Conservation (phyloP, 2,888 invertebrate genomes). For the Drosophila melanosoma region DNA sequence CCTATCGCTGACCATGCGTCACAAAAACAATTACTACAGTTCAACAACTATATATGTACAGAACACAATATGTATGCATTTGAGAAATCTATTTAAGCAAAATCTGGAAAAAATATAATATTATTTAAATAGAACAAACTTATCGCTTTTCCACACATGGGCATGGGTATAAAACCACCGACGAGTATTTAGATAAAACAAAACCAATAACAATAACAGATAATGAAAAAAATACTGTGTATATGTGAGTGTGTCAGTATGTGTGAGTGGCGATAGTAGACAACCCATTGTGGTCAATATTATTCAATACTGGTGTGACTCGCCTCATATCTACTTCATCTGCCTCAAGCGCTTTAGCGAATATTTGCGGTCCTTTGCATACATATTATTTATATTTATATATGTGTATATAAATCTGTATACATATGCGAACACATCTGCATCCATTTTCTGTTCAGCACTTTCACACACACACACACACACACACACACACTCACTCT, state of each 20-base stretch:
- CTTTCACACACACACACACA: background rate
- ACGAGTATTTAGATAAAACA: constrained; percentile 73
- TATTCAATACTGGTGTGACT: constrained; percentile 61
- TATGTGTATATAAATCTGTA: background rate
- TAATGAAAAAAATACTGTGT: constrained; percentile 45
- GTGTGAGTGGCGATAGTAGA: constrained; percentile 22
- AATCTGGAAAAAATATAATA: constrained; percentile 36
- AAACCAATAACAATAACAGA: constrained; percentile 62
- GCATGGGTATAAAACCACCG: constrained; percentile 61
- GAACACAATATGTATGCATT: constrained; percentile 23
- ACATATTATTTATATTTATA: background rate
- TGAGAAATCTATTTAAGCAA: constrained; percentile 42
- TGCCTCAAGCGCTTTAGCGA: constrained; percentile 47
- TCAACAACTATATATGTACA: constrained; percentile 43
- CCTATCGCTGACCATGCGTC: constrained; percentile 51
- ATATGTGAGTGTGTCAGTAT: constrained; percentile 3
- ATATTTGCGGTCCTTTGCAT: constrained; percentile 52
- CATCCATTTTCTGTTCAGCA: constrained; percentile 37
- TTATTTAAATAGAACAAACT: constrained; percentile 58
- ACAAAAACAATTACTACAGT: constrained; percentile 40
- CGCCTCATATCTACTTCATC: constrained; percentile 18
- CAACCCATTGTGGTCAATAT: constrained; percentile 73
- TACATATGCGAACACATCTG: constrained; percentile 28
- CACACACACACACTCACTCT: background rate
- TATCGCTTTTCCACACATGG: constrained; percentile 35